Percentiles rank a stretch among this genome's conserved stretches.
These are phyloP conservation scores for Calephelis nemesis DNA, from an alignment of 1,140 invertebrate genomes.

Conservation along the genomic window DNA sequence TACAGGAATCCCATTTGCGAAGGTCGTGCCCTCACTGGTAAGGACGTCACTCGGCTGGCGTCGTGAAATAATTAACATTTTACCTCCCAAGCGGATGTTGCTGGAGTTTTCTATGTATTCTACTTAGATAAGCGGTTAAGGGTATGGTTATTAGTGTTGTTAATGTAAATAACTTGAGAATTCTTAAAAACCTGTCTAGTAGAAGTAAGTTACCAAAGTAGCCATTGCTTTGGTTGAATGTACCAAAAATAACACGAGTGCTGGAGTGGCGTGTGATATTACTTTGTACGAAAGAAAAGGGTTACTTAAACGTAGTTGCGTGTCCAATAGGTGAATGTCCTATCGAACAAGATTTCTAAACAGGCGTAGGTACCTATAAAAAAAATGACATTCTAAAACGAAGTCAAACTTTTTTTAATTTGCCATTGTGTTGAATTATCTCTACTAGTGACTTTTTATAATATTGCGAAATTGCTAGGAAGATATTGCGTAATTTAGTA, in stretches of 20 bases:
- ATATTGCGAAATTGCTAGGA: no score
- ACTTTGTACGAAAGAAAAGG: neutral
- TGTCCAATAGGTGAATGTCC: slow-evolving; percentile 15
- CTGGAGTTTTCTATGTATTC: slow-evolving; percentile 27
- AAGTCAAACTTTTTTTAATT: no score
- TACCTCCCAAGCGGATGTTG: slow-evolving; percentile 34
- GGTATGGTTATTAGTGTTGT: no score
- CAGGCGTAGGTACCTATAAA: neutral
- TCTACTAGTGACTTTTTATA: no score
- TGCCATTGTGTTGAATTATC: no score
- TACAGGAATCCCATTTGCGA: slow-evolving; percentile 30
- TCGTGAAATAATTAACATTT: slow-evolving; percentile 53
- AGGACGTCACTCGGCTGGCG: slow-evolving; percentile 52
- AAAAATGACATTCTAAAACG: no score
- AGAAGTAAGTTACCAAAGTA: no score
- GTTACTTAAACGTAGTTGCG: slow-evolving; percentile 1
- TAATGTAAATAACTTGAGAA: no score
- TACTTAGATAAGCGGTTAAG: neutral
- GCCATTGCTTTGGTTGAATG: no score
- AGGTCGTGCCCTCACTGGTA: slow-evolving; percentile 54
- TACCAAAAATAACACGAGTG: no score
- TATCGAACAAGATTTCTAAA: slow-evolving; percentile 7
- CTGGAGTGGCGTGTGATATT: neutral
- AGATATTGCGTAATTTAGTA: no score
- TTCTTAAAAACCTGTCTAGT: no score